These are phyloP conservation scores for Sceloporus undulatus DNA, from an alignment of 2,113 vertebrate species.

Conservation along the genomic window DNA sequence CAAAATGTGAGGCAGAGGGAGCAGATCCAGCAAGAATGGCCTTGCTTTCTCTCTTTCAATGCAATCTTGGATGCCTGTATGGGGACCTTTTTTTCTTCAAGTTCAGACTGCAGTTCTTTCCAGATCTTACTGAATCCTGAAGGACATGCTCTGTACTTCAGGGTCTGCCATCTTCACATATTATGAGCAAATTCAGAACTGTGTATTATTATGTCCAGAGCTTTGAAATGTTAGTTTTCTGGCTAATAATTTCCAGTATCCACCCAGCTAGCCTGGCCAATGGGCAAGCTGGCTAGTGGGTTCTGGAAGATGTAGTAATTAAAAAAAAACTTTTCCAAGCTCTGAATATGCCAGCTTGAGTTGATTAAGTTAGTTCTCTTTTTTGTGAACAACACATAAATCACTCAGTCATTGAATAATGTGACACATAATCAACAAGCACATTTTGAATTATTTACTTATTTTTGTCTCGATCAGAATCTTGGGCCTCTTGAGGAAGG, in stretches of 20 bases:
- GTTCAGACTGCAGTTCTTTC: background rate
- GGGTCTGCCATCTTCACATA: too few relatives aligned
- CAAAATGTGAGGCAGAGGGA: too few relatives aligned
- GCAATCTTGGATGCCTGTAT: too few relatives aligned
- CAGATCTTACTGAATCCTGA: background rate
- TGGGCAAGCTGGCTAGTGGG: too few relatives aligned
- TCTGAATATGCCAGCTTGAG: background rate
- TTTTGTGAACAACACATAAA: background rate
- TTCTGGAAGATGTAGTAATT: background rate
- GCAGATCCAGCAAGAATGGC: too few relatives aligned
- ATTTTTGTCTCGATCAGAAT: conserved; percentile 56
- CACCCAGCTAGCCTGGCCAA: too few relatives aligned
- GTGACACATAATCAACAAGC: background rate
- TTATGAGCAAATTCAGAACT: background rate
- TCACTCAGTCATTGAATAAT: background rate
- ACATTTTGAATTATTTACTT: conserved; percentile 38
- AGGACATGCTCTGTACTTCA: too few relatives aligned
- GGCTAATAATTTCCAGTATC: too few relatives aligned
- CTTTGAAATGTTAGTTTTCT: too few relatives aligned
- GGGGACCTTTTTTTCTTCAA: background rate
- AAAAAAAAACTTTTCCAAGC: background rate
- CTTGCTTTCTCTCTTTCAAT: too few relatives aligned
- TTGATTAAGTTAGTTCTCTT: background rate
- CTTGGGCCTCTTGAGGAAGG: conserved; percentile 57
- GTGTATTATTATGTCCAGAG: background rate